Evolutionary conservation across 1,140 invertebrate species (phyloP).

Genomic region (Trialeurodes vaporariorum): DNA sequence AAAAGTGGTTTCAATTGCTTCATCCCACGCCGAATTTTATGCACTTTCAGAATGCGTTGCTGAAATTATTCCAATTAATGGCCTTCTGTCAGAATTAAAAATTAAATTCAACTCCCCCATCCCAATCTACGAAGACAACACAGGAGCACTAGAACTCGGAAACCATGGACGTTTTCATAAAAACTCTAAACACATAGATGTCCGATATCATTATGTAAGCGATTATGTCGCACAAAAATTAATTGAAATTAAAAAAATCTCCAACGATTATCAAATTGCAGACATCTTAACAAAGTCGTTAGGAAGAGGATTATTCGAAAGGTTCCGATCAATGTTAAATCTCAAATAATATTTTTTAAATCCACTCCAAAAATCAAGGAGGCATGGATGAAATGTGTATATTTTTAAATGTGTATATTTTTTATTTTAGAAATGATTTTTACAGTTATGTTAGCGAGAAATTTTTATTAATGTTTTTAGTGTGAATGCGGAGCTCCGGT

Average conservation of each 20-base stretch:
- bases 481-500: no score
- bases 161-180: constrained; percentile 5
- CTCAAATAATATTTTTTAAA: no score
- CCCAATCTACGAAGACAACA: constrained; percentile 4
- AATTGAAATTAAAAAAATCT: background rate
- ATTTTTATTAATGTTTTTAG: no score
- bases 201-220: background rate
- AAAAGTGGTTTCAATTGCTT: constrained; percentile 22
- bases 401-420: no score
- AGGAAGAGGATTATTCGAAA: background rate
- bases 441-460: no score
- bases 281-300: constrained; percentile 8
- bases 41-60: constrained; percentile 21
- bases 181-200: background rate
- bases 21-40: constrained; percentile 25
- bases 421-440: no score
- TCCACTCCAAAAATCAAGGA: no score
- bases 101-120: no score
- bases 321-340: constrained; percentile 2
- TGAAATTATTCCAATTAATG: constrained; percentile 15
- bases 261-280: background rate
- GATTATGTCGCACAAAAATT: no score
- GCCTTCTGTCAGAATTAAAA: background rate
- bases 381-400: no score
- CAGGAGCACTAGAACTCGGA: background rate